Conservation (phyloP, 2,797 vertebrate genomes). For the Tachyglossus aculeatus region DNA sequence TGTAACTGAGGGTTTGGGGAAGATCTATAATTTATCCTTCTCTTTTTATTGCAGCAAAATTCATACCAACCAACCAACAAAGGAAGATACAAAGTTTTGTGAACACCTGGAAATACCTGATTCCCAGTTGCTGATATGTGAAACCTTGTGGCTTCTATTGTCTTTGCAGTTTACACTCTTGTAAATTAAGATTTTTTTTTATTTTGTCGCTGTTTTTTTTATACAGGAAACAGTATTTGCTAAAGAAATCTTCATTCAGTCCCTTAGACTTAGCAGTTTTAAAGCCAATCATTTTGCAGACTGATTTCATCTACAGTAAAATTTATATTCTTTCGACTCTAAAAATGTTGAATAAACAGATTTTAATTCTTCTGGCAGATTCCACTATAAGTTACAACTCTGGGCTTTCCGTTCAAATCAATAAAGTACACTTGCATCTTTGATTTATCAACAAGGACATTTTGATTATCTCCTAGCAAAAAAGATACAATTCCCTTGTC, state of each 20-base stretch:
- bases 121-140: constrained; percentile 65
- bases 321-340: constrained; percentile 64
- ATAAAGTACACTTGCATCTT: constrained; percentile 47
- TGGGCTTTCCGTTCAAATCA: constrained; percentile 52
- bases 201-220: constrained; percentile 74
- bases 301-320: constrained; percentile 59
- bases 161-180: constrained; percentile 74
- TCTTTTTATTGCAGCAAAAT: constrained; percentile 88
- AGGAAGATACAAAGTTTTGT: constrained; percentile 98
- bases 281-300: constrained; percentile 54
- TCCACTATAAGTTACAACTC: constrained; percentile 42
- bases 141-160: constrained; percentile 64
- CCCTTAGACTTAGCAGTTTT: constrained; percentile 52
- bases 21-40: constrained; percentile 29
- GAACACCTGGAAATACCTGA: constrained; percentile 63
- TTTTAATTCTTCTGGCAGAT: constrained; percentile 53
- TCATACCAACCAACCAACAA: constrained; percentile 99
- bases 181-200: constrained; percentile 73
- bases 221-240: constrained; percentile 66
- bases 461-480: constrained; percentile 43
- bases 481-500: constrained; percentile 59
- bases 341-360: constrained; percentile 56
- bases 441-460: constrained; percentile 42
- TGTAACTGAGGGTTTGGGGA: too few species aligned
- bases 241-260: constrained; percentile 63